Conservation (phyloP, 2,797 vertebrate species). For the Gila robusta region DNA sequence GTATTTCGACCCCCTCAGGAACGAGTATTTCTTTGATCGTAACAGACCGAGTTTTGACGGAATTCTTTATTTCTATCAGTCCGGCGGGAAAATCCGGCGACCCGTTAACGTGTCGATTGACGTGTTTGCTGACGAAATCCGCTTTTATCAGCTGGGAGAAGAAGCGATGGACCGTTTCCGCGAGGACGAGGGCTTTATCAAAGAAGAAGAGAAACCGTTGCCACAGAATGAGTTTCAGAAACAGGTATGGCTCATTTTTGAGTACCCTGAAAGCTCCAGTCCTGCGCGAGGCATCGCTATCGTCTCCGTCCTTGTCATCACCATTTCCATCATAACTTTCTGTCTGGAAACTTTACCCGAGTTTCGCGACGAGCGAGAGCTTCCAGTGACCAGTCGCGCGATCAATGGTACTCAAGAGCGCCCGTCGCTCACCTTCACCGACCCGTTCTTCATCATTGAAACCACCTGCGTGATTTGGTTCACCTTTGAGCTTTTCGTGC, state of each 20-base stretch:
- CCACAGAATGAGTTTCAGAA: slow-evolving; percentile 92
- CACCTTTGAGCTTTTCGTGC: slow-evolving; percentile 93
- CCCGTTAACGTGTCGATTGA: slow-evolving; percentile 96
- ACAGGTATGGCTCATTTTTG: slow-evolving; percentile 98
- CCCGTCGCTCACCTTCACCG: slow-evolving; percentile 83
- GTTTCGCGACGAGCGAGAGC: slow-evolving; percentile 92
- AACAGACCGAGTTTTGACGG: slow-evolving; percentile 95
- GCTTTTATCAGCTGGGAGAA: slow-evolving; percentile 94
- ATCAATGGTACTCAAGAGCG: slow-evolving; percentile 78
- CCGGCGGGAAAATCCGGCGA: slow-evolving; percentile 90
- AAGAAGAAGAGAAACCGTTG: slow-evolving; percentile 92
- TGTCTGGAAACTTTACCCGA: slow-evolving; percentile 96
- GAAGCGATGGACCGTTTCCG: slow-evolving; percentile 93
- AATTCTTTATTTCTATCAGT: slow-evolving; percentile 96
- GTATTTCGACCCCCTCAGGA: slow-evolving; percentile 95
- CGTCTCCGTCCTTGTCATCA: slow-evolving; percentile 94
- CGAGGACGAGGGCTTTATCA: slow-evolving; percentile 94
- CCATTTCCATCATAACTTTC: slow-evolving; percentile 97
- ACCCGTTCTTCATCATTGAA: slow-evolving; percentile 97
- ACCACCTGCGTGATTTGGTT: slow-evolving; percentile 98
- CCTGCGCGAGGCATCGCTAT: slow-evolving; percentile 93
- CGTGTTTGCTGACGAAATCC: slow-evolving; percentile 93
- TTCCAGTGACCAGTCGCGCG: slow-evolving; percentile 73
- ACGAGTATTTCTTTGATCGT: slow-evolving; percentile 97
- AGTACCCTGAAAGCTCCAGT: slow-evolving; percentile 94